Evolutionary conservation across 1,140 invertebrate genomes (phyloP).

Genomic region (Trinorchestia longiramus): DNA sequence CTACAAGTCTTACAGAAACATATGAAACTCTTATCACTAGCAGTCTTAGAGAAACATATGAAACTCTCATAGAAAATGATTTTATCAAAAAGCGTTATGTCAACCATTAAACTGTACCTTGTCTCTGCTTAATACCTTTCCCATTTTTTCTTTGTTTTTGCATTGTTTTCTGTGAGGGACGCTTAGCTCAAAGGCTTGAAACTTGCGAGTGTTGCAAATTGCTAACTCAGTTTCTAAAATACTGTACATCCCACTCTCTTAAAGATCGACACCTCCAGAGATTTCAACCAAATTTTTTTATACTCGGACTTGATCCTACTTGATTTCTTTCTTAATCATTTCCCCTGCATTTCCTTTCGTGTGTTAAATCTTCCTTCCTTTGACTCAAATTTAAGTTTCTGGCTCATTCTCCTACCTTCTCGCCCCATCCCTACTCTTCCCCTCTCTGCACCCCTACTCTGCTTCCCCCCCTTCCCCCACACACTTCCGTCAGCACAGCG

Average conservation of each 20-base stretch:
- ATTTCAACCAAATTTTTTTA: too few species aligned
- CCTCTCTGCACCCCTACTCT: background rate
- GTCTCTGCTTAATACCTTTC: background rate
- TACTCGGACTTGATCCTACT: too few species aligned
- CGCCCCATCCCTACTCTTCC: background rate
- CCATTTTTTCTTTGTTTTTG: too few species aligned
- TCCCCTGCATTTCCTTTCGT: background rate
- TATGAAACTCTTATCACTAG: background rate
- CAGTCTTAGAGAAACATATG: background rate
- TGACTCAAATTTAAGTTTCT: too few species aligned
- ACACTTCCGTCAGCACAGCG: background rate
- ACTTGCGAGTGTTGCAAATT: too few species aligned
- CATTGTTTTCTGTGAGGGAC: too few species aligned
- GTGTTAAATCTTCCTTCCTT: background rate
- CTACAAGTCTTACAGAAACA: background rate
- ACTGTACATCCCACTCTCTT: too few species aligned
- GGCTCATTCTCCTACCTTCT: background rate
- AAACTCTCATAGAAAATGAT: background rate
- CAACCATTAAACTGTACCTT: background rate
- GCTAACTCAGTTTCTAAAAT: too few species aligned
- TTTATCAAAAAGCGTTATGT: background rate
- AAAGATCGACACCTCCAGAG: too few species aligned
- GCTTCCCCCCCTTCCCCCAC: too few species aligned
- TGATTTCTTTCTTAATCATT: background rate
- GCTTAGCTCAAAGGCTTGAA: too few species aligned